A percentile compares a stretch with the other conserved stretches of the same genome.
Conservation (phyloP, 2,797 vertebrate species). For the Rhinogobio ventralis region DNA sequence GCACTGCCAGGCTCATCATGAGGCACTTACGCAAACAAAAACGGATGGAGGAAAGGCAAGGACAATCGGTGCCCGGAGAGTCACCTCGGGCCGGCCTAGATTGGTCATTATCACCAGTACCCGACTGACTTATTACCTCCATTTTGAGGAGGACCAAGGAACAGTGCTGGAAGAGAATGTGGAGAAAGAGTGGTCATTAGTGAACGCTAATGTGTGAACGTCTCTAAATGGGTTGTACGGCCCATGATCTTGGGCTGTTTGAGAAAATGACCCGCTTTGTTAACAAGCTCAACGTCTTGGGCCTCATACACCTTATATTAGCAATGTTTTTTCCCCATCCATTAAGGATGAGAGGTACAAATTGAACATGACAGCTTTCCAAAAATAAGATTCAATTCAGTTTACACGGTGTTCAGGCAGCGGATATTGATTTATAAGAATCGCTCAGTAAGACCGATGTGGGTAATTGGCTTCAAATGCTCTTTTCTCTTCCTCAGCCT, state of each 20-base stretch:
- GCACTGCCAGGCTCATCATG: conserved; percentile 57
- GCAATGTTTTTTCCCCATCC: not conserved
- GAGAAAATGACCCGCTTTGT: conserved; percentile 1
- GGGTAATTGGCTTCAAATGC: conserved; percentile 54
- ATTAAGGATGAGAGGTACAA: conserved; percentile 8
- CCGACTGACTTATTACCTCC: conserved; percentile 57
- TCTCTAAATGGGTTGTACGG: conserved; percentile 7
- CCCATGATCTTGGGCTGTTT: not conserved
- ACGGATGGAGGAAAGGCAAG: conserved; percentile 38
- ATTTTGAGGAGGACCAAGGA: conserved; percentile 35
- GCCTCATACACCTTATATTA: conserved; percentile 13
- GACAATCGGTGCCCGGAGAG: conserved; percentile 57
- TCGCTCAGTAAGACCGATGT: conserved; percentile 21
- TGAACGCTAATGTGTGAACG: conserved; percentile 11
- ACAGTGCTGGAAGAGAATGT: conserved; percentile 19
- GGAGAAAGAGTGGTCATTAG: conserved; percentile 41
- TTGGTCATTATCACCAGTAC: conserved; percentile 56
- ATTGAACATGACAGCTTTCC: conserved; percentile 39
- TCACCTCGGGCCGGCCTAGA: conserved; percentile 52
- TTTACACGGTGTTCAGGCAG: conserved; percentile 48
- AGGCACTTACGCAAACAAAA: conserved; percentile 57
- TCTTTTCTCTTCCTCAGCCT: conserved; percentile 24
- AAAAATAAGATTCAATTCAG: conserved; percentile 37
- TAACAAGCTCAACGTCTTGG: conserved; percentile 24
- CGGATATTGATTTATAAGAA: conserved; percentile 51